A percentile compares a stretch with the other conserved stretches of the same genome.
phyloP scores from a whole-genome alignment of 2,888 invertebrate species.

The Megaustenia siamemsis region DNA sequence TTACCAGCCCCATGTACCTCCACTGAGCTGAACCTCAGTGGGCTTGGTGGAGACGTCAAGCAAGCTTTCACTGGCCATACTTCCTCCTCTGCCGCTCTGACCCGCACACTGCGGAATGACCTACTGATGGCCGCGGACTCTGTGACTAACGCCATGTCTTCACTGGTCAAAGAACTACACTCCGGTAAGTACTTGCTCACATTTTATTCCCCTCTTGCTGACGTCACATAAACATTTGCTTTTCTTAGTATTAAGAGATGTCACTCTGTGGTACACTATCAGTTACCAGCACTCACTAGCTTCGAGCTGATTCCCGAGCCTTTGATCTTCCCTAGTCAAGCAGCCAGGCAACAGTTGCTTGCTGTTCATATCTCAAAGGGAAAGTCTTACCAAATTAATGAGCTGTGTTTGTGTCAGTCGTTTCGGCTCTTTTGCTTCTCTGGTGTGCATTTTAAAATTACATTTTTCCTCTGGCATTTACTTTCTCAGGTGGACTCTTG shows the following conservation, averaged over 20 bases:
- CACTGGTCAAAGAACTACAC: constrained; percentile 96
- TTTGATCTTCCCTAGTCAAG: too few relatives aligned
- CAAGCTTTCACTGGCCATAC: constrained; percentile 75
- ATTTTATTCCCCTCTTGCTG: background rate
- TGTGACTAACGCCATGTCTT: constrained; percentile 98
- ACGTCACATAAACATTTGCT: background rate
- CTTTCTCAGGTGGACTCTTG: too few relatives aligned
- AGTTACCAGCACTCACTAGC: too few relatives aligned
- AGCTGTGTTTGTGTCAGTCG: too few relatives aligned
- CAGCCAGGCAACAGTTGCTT: too few relatives aligned
- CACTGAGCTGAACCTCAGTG: constrained; percentile 73
- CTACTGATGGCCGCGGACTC: constrained; percentile 97
- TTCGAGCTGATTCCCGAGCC: too few relatives aligned
- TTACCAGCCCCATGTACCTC: constrained; percentile 70
- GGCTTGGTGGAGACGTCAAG: constrained; percentile 82
- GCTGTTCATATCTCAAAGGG: too few relatives aligned
- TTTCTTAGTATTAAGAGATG: background rate
- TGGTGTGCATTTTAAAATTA: too few relatives aligned
- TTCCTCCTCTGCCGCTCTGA: constrained; percentile 55
- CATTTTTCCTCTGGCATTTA: too few relatives aligned
- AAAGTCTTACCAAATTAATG: too few relatives aligned
- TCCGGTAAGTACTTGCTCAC: constrained; percentile 81
- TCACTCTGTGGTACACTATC: too few relatives aligned
- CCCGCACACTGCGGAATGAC: constrained; percentile 83
- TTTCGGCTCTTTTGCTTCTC: too few relatives aligned